Conservation (phyloP, 2,888 invertebrate genomes). For the Dioctria rufipes region DNA sequence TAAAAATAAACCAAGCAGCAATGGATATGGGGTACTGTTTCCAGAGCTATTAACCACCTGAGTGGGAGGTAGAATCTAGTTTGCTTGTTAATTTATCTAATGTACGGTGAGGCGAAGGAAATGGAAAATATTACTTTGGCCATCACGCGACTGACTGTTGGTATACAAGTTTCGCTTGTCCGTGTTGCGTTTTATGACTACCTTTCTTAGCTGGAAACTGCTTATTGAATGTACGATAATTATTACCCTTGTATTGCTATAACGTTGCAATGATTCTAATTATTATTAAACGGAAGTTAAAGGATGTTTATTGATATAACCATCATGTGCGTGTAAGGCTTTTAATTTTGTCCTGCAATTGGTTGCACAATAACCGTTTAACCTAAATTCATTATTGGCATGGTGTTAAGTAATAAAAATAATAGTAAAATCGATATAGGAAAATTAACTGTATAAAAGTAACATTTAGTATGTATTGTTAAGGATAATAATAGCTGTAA, state of each 20-base stretch:
- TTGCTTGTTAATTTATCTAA: constrained; percentile 40
- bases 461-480: no score
- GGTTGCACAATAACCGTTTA: not conserved
- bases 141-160: constrained; percentile 28
- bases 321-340: not conserved
- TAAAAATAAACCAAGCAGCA: constrained; percentile 32
- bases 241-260: constrained; percentile 10
- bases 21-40: constrained; percentile 19
- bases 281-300: constrained; percentile 6
- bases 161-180: not conserved
- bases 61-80: constrained; percentile 39
- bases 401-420: not conserved
- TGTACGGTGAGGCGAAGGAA: constrained; percentile 10
- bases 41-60: constrained; percentile 29
- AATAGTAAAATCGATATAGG: no score
- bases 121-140: constrained; percentile 29
- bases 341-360: not conserved
- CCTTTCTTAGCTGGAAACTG: not conserved
- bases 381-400: constrained; percentile 7
- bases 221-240: constrained; percentile 19
- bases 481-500: no score
- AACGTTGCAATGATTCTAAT: constrained; percentile 26
- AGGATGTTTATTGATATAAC: constrained; percentile 36
- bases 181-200: constrained; percentile 19
- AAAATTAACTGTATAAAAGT: no score